Base-by-base conservation (phyloP, 1,140 invertebrate genomes). In the Philaenus spumarius region DNA sequence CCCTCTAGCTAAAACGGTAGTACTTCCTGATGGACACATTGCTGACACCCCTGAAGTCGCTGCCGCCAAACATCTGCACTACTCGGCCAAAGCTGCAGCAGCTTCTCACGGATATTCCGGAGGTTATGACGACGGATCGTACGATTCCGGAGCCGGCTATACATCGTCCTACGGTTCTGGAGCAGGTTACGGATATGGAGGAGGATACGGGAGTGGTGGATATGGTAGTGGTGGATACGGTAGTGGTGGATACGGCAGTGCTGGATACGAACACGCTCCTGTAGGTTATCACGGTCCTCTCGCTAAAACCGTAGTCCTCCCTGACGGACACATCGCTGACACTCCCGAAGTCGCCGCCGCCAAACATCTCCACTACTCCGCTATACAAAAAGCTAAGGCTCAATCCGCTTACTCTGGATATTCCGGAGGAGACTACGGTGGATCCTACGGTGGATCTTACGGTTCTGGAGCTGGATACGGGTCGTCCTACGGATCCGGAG, bases 331-430 rank as follows among this genome's bases (percentile, higher is more conserved):
- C 47, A 17, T 59, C 14, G 57, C 58, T 37, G 61, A 64, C 45
- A 60, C 62, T 20, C 53, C 53, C 15, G 62, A 63, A 22, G 62
- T 63, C 7, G 59, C 62, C 20, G 60, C 50, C 43, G 66, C 64
- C 35, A 68, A 64, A 56, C 37, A 43, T 53, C 63, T 56, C 51
- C 64, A 56, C 35, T 45, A 43, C 45, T 60, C 61, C 54, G 64
- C 34, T 15, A 35, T 53, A 30, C 26, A 30, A 9, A 30, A 30
- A 9, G 26, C 26, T 9, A 30, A 30, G 17, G 50, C 50, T 3
- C 7, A 12, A 14, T 26, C 50, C 30, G 30, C 35, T 30, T 26
- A 35, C 5, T 15, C 24, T 26, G 22, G 50, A 22, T 53, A 35
- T 34, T 30, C 50, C 14, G 50, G 50, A 7, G 50, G 30, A 6